Conservation (phyloP, 1,140 invertebrate species). For the Andrena cerasifolii region DNA sequence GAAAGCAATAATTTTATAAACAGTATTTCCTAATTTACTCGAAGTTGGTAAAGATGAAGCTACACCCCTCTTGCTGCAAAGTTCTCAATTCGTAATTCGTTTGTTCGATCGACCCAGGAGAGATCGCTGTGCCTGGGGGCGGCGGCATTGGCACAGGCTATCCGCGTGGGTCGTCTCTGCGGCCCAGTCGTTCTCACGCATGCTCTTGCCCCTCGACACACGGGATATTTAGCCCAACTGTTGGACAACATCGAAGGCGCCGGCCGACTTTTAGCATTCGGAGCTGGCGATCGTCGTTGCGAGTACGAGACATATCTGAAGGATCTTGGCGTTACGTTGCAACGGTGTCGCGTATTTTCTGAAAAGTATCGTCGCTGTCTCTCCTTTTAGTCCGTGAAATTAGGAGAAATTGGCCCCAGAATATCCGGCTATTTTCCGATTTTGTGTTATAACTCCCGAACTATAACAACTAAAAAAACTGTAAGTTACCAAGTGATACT, state of each 20-base stretch:
- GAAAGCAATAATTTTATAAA: too few species aligned
- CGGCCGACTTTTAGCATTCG: constrained; percentile 84
- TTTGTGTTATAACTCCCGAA: too few species aligned
- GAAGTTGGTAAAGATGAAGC: too few species aligned
- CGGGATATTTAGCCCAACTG: constrained; percentile 88
- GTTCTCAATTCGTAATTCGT: too few species aligned
- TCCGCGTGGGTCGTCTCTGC: constrained; percentile 85
- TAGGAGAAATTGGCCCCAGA: too few species aligned
- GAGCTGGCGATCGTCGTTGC: constrained; percentile 76
- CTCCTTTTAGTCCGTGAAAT: too few species aligned
- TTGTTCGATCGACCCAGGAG: constrained; percentile 82
- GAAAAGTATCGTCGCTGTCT: constrained; percentile 72
- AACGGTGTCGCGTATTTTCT: constrained; percentile 78
- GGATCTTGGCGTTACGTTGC: constrained; percentile 67
- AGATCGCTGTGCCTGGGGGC: constrained; percentile 89
- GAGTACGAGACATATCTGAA: constrained; percentile 77
- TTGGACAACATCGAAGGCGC: constrained; percentile 84
- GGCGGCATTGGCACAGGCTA: constrained; percentile 86
- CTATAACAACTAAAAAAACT: too few species aligned
- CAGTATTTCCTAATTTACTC: too few species aligned
- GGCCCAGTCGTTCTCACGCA: constrained; percentile 90
- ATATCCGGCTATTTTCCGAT: too few species aligned
- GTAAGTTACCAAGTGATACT: too few species aligned
- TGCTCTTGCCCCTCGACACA: constrained; percentile 88
- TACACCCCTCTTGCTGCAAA: too few species aligned